Conservation (phyloP, 2,113 vertebrate genomes). For the Mobula hypostoma region DNA sequence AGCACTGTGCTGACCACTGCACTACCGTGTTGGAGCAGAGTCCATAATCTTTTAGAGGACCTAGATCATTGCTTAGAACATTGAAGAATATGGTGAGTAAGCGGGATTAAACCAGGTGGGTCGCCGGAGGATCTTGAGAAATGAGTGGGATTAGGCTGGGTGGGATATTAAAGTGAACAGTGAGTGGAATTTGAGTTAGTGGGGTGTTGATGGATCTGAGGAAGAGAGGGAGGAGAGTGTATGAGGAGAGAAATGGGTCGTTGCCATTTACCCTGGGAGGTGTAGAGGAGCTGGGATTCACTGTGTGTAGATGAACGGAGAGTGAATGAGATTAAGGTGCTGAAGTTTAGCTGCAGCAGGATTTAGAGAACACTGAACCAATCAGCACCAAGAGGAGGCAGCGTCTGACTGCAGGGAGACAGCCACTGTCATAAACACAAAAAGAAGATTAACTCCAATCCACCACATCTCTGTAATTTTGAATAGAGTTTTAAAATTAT, state of each 20-base stretch:
- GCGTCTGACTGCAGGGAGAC: conserved; percentile 12
- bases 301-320: background rate
- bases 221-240: background rate
- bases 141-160: background rate
- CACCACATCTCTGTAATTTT: background rate
- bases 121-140: background rate
- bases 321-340: background rate
- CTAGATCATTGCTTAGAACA: background rate
- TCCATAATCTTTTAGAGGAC: background rate
- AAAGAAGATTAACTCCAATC: background rate
- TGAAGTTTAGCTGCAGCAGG: background rate
- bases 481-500: background rate
- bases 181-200: background rate
- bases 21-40: background rate
- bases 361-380: background rate
- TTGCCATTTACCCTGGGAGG: background rate
- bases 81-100: background rate
- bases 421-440: background rate
- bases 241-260: background rate
- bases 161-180: background rate
- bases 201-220: background rate
- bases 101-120: background rate
- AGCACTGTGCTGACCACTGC: too few species aligned
- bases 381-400: background rate
- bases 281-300: background rate